phyloP scores from a whole-genome alignment of 2,113 vertebrate genomes.

The Tragelaphus scriptus region DNA sequence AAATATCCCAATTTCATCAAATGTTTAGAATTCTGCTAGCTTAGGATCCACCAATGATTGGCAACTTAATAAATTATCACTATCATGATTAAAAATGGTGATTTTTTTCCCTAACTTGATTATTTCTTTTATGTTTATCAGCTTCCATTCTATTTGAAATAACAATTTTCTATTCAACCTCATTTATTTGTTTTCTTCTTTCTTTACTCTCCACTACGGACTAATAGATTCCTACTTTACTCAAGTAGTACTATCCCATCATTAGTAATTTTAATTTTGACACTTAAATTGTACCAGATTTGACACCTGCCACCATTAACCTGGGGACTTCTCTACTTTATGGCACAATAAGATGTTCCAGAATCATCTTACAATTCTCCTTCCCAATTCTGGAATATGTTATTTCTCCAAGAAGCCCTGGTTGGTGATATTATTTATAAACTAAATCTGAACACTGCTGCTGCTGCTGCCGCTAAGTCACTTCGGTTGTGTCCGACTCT shows the following conservation, averaged over 20 bases:
- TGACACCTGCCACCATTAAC: neutral
- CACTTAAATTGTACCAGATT: neutral
- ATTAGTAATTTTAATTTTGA: neutral
- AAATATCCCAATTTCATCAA: neutral
- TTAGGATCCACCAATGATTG: neutral
- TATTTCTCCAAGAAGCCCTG: neutral
- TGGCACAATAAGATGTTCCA: neutral
- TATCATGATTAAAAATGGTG: neutral
- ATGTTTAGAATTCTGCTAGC: neutral
- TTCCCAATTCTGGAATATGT: neutral
- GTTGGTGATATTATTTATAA: neutral
- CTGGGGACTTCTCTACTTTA: neutral
- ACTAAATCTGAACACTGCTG: neutral
- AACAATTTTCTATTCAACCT: neutral
- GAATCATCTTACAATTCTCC: neutral
- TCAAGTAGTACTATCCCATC: neutral
- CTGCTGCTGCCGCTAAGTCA: no score
- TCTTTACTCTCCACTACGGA: neutral
- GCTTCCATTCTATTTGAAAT: neutral
- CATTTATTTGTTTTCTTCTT: neutral
- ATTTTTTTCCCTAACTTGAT: neutral
- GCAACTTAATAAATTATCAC: neutral
- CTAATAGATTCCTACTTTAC: neutral
- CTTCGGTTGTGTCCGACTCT: rapidly evolving
- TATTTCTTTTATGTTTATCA: neutral